Evolutionary conservation across 1,140 invertebrate species (phyloP).

Genomic region (Pseudomyrmex gracilis): DNA sequence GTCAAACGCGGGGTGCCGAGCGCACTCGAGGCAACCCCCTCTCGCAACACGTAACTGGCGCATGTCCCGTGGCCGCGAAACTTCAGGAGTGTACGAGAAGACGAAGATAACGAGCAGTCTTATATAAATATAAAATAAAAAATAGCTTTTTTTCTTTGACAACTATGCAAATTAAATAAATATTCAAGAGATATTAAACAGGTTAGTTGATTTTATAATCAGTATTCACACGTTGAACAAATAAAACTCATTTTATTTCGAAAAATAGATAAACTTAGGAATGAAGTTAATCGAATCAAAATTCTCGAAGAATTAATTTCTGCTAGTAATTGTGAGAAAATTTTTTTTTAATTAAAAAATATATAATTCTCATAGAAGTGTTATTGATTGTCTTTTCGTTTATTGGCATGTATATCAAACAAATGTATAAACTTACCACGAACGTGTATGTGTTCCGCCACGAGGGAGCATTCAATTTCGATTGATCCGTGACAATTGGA

Average conservation of each 20-base stretch:
- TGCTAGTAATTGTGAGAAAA: not conserved
- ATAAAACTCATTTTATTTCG: not conserved
- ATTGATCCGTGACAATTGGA: conserved; percentile 79
- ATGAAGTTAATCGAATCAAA: not conserved
- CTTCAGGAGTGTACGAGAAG: conserved; percentile 59
- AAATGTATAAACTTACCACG: conserved; percentile 76
- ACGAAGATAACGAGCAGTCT: not conserved
- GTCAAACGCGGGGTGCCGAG: conserved; percentile 78
- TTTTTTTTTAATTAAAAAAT: not conserved
- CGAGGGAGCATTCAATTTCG: conserved; percentile 82
- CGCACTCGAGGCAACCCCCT: conserved; percentile 74
- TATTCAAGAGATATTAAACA: no score
- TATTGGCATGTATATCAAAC: not conserved
- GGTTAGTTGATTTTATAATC: no score
- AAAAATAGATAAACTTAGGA: not conserved
- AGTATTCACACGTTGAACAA: no score
- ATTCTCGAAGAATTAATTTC: not conserved
- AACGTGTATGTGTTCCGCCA: conserved; percentile 80
- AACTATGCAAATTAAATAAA: not conserved
- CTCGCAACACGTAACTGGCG: conserved; percentile 76
- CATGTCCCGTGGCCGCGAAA: conserved; percentile 75
- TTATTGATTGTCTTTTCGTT: no score
- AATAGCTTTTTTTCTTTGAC: not conserved
- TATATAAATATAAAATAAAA: not conserved
- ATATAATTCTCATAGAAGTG: no score